Evolutionary conservation across 2,888 invertebrate species (phyloP).

Genomic region (Myopa testacea): DNA sequence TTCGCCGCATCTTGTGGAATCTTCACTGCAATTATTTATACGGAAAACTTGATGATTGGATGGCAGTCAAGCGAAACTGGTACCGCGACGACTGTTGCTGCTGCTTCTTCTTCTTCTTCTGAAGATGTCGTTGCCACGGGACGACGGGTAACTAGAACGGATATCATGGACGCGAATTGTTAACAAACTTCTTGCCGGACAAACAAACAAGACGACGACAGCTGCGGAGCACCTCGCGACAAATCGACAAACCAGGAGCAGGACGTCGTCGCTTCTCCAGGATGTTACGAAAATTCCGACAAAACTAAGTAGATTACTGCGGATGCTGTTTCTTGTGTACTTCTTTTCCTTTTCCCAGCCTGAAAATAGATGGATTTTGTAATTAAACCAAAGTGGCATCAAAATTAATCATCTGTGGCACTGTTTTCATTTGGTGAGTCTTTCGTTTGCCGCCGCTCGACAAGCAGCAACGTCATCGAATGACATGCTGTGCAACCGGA

Average conservation of each 20-base stretch:
- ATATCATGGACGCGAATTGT: slow-evolving; percentile 35
- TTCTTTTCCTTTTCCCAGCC: neutral
- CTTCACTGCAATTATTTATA: slow-evolving; percentile 36
- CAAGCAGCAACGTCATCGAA: no score
- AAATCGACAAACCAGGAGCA: neutral
- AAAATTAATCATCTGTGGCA: neutral
- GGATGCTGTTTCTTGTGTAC: no score
- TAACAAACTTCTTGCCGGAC: slow-evolving; percentile 36
- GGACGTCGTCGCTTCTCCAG: slow-evolving; percentile 1
- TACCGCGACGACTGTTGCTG: slow-evolving; percentile 17
- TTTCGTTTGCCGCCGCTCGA: no score
- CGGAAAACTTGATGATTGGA: slow-evolving; percentile 39
- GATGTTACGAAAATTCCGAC: slow-evolving; percentile 30
- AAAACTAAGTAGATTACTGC: slow-evolving; percentile 24
- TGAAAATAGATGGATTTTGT: neutral
- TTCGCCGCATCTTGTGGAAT: slow-evolving; percentile 24
- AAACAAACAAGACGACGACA: slow-evolving; percentile 8
- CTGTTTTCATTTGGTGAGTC: neutral
- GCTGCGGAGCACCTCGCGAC: neutral
- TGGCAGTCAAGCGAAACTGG: slow-evolving; percentile 20
- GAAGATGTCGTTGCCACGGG: neutral
- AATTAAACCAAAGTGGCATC: neutral
- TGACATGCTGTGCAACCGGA: slow-evolving; percentile 13
- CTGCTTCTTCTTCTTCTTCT: slow-evolving; percentile 4
- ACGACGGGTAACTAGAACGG: slow-evolving; percentile 32